Evolutionary conservation across 2,888 invertebrate species (phyloP).

Genomic region (Tenthredo scrophulariae): DNA sequence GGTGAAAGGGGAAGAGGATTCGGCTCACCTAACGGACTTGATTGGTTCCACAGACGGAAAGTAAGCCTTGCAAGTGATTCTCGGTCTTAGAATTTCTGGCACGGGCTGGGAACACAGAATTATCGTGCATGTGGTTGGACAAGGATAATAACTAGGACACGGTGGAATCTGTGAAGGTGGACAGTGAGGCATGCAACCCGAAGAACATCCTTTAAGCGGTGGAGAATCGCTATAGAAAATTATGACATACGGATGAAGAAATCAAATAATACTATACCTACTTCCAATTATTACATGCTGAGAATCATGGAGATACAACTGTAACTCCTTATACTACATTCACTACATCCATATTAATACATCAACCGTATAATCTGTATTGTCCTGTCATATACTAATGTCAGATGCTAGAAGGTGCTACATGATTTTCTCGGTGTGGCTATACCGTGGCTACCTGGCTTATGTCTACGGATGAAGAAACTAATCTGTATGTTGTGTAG

Average conservation of each 20-base stretch:
- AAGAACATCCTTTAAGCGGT: not conserved
- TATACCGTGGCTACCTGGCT: slow-evolving; percentile 5
- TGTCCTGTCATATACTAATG: not conserved
- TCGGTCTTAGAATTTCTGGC: slow-evolving; percentile 51
- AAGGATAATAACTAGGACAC: slow-evolving; percentile 53
- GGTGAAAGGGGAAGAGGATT: slow-evolving; percentile 19
- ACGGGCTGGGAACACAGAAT: slow-evolving; percentile 57
- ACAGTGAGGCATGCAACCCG: slow-evolving; percentile 5
- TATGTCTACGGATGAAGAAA: not conserved
- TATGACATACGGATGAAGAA: not conserved
- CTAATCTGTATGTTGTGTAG: not conserved
- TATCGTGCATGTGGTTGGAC: slow-evolving; percentile 56
- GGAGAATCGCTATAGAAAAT: slow-evolving; percentile 6
- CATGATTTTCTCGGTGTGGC: slow-evolving; percentile 9
- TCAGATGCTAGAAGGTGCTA: not conserved
- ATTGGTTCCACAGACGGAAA: slow-evolving; percentile 43
- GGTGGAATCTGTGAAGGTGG: slow-evolving; percentile 20
- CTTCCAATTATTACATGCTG: not conserved
- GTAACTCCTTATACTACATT: not conserved
- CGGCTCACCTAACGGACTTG: slow-evolving; percentile 41
- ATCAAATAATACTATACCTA: not conserved
- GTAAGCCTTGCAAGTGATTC: slow-evolving; percentile 57
- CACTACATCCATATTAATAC: not conserved
- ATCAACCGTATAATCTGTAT: not conserved
- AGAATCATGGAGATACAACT: not conserved